phyloP scores from a whole-genome alignment of 2,113 vertebrate species.

The Ochotona princeps region DNA sequence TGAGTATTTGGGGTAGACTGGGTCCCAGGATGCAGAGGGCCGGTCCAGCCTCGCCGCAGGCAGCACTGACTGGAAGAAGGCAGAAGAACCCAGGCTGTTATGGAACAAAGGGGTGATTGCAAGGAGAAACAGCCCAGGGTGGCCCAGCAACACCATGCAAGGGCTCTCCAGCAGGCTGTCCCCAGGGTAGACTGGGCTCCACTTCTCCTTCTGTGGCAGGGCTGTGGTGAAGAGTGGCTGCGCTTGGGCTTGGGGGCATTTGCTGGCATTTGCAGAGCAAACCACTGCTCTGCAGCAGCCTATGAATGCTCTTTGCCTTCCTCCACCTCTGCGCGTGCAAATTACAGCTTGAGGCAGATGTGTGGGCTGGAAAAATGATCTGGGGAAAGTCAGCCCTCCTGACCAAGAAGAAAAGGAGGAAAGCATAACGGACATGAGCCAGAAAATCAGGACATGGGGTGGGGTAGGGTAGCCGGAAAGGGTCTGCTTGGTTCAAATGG shows the following conservation, averaged over 20 bases:
- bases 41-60: not conserved
- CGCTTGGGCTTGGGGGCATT: not conserved
- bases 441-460: not conserved
- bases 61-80: not conserved
- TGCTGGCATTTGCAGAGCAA: too few species aligned
- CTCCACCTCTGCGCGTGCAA: not conserved
- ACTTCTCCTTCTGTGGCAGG: not conserved
- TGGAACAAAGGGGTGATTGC: not conserved
- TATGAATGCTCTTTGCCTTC: not conserved
- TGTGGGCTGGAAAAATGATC: not conserved
- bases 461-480: not conserved
- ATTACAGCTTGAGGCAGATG: not conserved
- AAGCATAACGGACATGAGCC: too few species aligned
- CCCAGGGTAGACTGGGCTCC: not conserved
- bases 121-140: not conserved
- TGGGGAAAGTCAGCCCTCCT: not conserved
- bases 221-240: rapidly evolving
- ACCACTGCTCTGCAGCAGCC: not conserved
- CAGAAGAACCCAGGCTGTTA: not conserved
- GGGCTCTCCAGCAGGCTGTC: not conserved
- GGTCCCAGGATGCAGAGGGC: not conserved
- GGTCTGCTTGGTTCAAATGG: too few species aligned
- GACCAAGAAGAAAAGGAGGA: not conserved
- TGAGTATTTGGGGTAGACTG: not conserved
- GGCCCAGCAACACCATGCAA: rapidly evolving